These are phyloP conservation scores for Zele albiditarsus DNA, from an alignment of 2,888 invertebrate genomes.

Conservation along the genomic window DNA sequence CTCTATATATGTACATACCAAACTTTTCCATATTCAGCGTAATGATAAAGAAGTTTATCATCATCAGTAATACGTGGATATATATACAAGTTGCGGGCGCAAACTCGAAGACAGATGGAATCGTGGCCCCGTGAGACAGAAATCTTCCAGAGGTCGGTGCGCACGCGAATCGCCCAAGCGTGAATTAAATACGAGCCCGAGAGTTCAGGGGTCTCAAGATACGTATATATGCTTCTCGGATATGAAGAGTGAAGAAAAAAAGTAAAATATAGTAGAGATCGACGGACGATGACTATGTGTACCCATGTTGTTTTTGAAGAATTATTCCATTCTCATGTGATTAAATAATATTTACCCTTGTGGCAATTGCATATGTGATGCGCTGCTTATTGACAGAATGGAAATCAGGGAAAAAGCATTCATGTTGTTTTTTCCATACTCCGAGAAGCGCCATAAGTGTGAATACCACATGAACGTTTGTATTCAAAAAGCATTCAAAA, in stretches of 20 bases:
- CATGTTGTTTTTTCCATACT: constrained; percentile 17
- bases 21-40: constrained; percentile 4
- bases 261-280: background rate
- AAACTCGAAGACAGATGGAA: constrained; percentile 33
- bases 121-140: constrained; percentile 28
- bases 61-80: background rate
- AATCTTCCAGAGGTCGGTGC: constrained; percentile 43
- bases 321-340: background rate
- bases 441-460: constrained; percentile 22
- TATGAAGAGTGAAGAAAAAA: background rate
- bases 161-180: constrained; percentile 49
- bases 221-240: background rate
- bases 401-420: constrained; percentile 29
- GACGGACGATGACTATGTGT: background rate
- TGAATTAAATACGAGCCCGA: constrained; percentile 50
- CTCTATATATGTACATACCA: background rate
- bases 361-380: background rate
- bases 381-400: constrained; percentile 19
- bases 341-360: constrained; percentile 1
- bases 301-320: background rate
- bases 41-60: background rate
- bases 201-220: constrained; percentile 5
- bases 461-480: constrained; percentile 36
- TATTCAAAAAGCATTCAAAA: constrained; percentile 24
- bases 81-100: background rate